Evolutionary conservation across 2,113 vertebrate species (phyloP).

Genomic region (Stegostoma tigrinum): DNA sequence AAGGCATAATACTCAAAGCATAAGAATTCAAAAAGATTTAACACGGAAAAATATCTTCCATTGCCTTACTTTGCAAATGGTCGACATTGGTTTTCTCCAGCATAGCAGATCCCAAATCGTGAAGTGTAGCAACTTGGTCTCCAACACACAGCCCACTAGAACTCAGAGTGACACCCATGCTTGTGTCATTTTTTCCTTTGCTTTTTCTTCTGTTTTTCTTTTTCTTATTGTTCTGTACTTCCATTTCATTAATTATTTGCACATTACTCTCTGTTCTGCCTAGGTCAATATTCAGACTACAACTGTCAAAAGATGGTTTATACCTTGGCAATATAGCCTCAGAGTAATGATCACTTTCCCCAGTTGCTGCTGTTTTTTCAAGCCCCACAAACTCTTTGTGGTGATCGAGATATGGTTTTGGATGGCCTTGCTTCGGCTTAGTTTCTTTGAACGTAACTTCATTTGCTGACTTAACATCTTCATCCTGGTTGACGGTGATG

Average conservation of each 20-base stretch:
- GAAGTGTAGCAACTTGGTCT: background rate
- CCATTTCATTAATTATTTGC: slow-evolving; percentile 4
- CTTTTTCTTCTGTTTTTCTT: slow-evolving; percentile 30
- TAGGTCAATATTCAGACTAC: background rate
- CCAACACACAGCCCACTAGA: background rate
- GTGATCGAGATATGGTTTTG: background rate
- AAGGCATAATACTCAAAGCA: background rate
- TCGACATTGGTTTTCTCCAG: background rate
- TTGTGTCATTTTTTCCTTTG: slow-evolving; percentile 7
- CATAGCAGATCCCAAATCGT: background rate
- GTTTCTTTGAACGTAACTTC: slow-evolving; percentile 41
- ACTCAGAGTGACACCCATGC: background rate
- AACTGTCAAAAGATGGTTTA: background rate
- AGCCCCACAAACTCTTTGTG: background rate
- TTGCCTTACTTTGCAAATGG: slow-evolving; percentile 29
- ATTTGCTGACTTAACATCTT: slow-evolving; percentile 57
- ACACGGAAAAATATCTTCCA: slow-evolving; percentile 5
- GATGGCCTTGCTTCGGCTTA: background rate
- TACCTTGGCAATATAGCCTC: background rate
- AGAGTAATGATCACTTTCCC: background rate
- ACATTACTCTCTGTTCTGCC: background rate
- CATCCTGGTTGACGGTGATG: slow-evolving; percentile 51
- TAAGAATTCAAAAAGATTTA: background rate
- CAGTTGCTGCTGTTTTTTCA: background rate
- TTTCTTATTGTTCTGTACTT: slow-evolving; percentile 21